phyloP scores from a whole-genome alignment of 2,888 invertebrate species.

The Laspeyria flexula region DNA sequence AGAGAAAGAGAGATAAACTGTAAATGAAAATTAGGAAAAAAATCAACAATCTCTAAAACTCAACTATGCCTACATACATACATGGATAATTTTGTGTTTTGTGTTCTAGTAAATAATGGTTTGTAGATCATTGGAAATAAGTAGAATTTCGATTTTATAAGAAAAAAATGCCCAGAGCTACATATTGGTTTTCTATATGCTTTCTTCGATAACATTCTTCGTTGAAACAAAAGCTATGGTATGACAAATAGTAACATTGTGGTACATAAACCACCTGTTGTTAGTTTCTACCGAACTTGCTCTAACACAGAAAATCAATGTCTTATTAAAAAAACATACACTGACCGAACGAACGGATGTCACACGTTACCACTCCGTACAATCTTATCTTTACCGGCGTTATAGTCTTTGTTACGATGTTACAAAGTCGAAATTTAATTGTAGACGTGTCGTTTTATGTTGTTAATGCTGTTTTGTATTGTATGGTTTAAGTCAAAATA shows the following conservation, averaged over 20 bases:
- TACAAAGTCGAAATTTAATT: constrained; percentile 69
- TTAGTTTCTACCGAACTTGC: constrained; percentile 16
- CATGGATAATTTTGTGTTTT: too few relatives aligned
- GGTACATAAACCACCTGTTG: constrained; percentile 14
- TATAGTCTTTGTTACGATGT: constrained; percentile 56
- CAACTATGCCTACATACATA: too few relatives aligned
- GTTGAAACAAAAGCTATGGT: constrained; percentile 1
- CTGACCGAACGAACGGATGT: constrained; percentile 59
- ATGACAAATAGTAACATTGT: constrained; percentile 3
- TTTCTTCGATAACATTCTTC: background rate
- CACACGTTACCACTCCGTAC: constrained; percentile 55
- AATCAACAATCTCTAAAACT: too few relatives aligned
- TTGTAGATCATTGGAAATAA: too few relatives aligned
- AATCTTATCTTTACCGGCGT: constrained; percentile 45
- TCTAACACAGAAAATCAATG: constrained; percentile 65
- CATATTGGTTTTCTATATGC: too few relatives aligned
- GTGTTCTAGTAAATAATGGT: too few relatives aligned
- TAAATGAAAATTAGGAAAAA: too few relatives aligned
- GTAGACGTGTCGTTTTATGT: constrained; percentile 34
- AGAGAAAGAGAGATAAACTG: too few relatives aligned
- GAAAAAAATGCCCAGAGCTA: too few relatives aligned
- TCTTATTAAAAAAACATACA: constrained; percentile 74
- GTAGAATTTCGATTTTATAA: too few relatives aligned
- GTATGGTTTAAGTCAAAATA: constrained; percentile 39
- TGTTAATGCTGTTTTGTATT: constrained; percentile 25